Base-by-base conservation (phyloP, 2,888 invertebrate species). In the Thecocarcelia acutangulata region DNA sequence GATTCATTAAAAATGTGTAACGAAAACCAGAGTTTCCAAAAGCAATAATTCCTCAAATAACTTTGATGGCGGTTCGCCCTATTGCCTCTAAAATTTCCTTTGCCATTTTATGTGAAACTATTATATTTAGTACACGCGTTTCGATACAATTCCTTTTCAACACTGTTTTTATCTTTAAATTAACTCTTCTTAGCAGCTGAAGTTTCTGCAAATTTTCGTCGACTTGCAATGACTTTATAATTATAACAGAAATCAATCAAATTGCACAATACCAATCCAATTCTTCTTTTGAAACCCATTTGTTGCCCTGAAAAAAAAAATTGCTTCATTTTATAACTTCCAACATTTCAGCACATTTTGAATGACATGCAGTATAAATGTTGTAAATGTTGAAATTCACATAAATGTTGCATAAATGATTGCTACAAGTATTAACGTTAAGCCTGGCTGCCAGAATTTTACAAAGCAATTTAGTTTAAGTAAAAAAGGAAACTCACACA, bases 161-260 rank as follows among this genome's bases (percentile, higher is more conserved):
- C 46, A 46, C 74, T 69, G 52, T 4, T 15, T 3, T 28, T 17
- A 24, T 58, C 33, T 59, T 66, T 74, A 37, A 74, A 82, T 82
- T 82, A 82, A 82, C 81, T 82, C 78, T 78, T 82, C 52, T 61
- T 44, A 69, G 64, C 46, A 46, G 63, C 21, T 82, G 81, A 82
- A 82, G 81, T 74, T 70, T 82, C 74, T 78, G 46, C 70, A 82
- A 78, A 82, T 78, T 82, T 82, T 82, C 78, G 78, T 70, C 73
- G 81, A 82, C 81, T 82, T 78, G 48, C 78, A 82, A 78, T 78
- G 81, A 82, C 81, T 82, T 70, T 70, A 78, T 82, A 82, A 82
- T 82, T 82, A 82, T 78, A 82, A 69, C 73, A 66, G 64, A 74
- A 78, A 82, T 82, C 78, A 82, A 82, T 82, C 81, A 82, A 74